Evolutionary conservation across 2,113 vertebrate species (phyloP), one percentile per base, ranked within the genome.

Genomic region (Orientallactaga bullata): DNA sequence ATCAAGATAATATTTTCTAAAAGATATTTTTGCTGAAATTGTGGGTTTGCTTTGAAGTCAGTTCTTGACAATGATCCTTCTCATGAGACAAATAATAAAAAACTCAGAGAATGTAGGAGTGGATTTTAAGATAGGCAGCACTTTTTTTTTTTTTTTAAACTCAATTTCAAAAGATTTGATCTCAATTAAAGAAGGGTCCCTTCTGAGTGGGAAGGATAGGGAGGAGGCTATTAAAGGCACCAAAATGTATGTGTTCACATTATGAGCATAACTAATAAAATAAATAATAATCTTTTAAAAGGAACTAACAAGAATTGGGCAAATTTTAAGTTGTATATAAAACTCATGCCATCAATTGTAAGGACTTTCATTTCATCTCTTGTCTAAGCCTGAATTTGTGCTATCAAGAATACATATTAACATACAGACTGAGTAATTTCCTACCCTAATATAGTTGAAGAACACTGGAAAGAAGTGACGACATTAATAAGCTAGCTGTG

Each of bases 361-460:
- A 65, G 3, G 6, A 0, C 16, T 72, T 82, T 55, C 21, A 76
- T 79, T 92, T 79, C 5, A 7, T 92, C 16, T 94, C 10, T 30
- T n/a, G 94, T 76, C 78, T 87, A 7, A 95, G 37, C 26, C 4
- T 66, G 69, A 71, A 90, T 55, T 66, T 88, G 2, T 84, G 51
- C 28, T 80, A 71, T n/a, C 11, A 39, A 78, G 20, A 90, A 20
- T 24, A 58, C 39, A 51, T 39, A 68, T 55, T 60, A 60, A 78
- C 42, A 51, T 4, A 15, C 24, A 65, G 74, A 7, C 88, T 76
- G 10, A 2, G 55, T 85, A 58, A n/a, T 86, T 85, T 32, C 55
- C 2, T 35, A 39, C 60, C 7, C 88, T 71, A 13, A 72, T 89
- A 13, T 1, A 4, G 5, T 69, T 77, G 5, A 82, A 81, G 17